Base-by-base conservation (phyloP, 2,113 vertebrate species). In the Tragelaphus buxtoni region DNA sequence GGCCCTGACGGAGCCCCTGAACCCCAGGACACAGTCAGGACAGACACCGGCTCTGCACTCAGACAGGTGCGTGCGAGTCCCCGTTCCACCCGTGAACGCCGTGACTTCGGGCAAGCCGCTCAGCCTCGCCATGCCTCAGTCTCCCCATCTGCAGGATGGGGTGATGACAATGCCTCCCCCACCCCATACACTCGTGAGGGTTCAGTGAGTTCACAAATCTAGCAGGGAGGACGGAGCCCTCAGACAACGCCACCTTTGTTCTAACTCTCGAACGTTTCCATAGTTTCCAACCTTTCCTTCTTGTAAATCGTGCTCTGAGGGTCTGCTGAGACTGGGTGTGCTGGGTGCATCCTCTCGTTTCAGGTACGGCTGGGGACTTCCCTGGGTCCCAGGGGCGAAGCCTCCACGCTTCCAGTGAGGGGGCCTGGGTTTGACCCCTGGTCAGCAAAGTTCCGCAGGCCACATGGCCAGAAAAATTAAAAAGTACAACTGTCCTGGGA, bases 31-130 rank as follows among this genome's bases (percentile, higher is more conserved):
- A 32, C 39, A 12, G 22, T 4, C 30, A 45, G 39, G 0, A 16
- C n/a, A 45, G 47, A 80, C 58, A 0, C 72, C 2, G 58, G 74
- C 5, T 39, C 51, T 22, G 28, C 0, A 0, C 26, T 4, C n/a
- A 7, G 93, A 18, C 72, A 5, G 18, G 22, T 0, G 22, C 10
- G 0, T n/a, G 49, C n/a, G 9, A 14, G 22, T 2, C 35, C 35
- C 86, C n/a, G 8, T 18, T 20, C 9, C 18, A 11, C 56, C 4
- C 0, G 0, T 10, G 5, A 5, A 9, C 1, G 13, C 61, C 17
- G 10, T 0, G 4, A 42, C 60, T 30, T 28, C 35, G 4, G 45
- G 85, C 61, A 32, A 42, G 45, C 2, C 2, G n/a, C 28, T 47
- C n/a, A 0, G 30, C 63, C 56, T 24, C 4, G 2, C 69, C 28